Base-by-base conservation (phyloP, 2,888 invertebrate species). In the Plebejus anna region DNA sequence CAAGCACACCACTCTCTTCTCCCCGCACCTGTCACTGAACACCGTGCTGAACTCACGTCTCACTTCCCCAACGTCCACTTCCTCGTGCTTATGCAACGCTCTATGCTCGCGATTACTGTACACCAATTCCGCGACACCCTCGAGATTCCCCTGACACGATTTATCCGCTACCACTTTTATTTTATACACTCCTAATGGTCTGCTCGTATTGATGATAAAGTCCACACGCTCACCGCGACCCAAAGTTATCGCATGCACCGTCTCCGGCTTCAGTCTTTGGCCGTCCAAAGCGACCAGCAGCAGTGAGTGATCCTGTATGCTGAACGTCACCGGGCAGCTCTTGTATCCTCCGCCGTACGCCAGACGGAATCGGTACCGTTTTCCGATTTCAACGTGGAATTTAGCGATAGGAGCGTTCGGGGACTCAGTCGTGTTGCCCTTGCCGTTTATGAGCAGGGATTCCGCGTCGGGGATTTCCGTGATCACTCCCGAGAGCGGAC, bases 181-280 rank as follows among this genome's bases (percentile, higher is more conserved):
- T 90, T 95, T 95, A 83, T 97, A 97, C 3, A 92, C 91, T 22
- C 94, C 94, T 1, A 91, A 85, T 42, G 88, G 87, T 83, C 94
- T 95, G 82, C 94, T 94, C 13, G 97, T 95, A 76, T 95, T 94
- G 77, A 97, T 81, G 76, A 97, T 94, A 81, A 97, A 96, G 87
- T 97, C 97, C 11, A 95, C 95, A 76, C 97, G 94, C 87, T 97
- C 97, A 3, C 97, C 97, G 89, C 96, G 95, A 4, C 95, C 94
- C 55, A 97, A 82, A 76, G 92, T 94, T 66, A 96, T 90, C 5
- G 95, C 94, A 70, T 89, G 88, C 1, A 95, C 95, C 78, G 94
- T 88, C 80, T 95, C 91, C 0, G 96, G 94, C 75, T 94, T 89
- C 32, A 96, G 94, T 70, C 95, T 93, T 82, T 96, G 94, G 0